Base-by-base conservation (phyloP, 2,797 vertebrate species). In the Vultur gryphus region DNA sequence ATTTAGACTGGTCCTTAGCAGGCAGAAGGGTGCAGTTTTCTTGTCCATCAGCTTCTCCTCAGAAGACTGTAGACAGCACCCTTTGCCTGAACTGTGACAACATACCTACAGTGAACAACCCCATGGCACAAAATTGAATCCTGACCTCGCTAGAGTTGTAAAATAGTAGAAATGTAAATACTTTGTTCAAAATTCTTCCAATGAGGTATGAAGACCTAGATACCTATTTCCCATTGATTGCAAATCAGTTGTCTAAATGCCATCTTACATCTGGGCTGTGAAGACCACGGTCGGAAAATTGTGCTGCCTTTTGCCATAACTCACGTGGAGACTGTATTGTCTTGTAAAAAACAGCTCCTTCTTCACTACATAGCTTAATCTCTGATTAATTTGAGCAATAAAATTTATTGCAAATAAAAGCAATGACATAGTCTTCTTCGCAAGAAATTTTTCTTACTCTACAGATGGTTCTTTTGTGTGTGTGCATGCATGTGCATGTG, bases 401-500 rank as follows among this genome's bases (percentile, higher is more conserved):
- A 37, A 37, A 37, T 37, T 37, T 37, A 37, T 37, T 37, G 37
- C 86, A 41, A 61, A 5, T 67, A 41, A 72, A 93, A n/a, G 16
- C 33, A 88, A 37, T n/a, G 3, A n/a, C 8, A 57, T 5, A 48
- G 2, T 15, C 35, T 41, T 77, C 57, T 62, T 67, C 37, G 8
- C 21, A 61, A 71, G 4, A 54, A 13, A 2, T 16, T 62, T 79
- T 87, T 69, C 33, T 13, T 51, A 7, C 9, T 58, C 21, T 37
- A 26, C 3, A 37, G 2, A 9, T 21, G 4, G 24, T 10, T 29
- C 20, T 84, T 87, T 7, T 25, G 7, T 39, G 14, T 37, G 5
- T 24, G 11, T 64, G 44, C 1, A 0, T 51, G 24, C 5, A 5
- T 25, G 4, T 0, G 2, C 15, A 33, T 0, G 3, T 15, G 9